Conservation (phyloP, 53 echinoderm and acorn worm species). For the Echinometra lucunter region DNA sequence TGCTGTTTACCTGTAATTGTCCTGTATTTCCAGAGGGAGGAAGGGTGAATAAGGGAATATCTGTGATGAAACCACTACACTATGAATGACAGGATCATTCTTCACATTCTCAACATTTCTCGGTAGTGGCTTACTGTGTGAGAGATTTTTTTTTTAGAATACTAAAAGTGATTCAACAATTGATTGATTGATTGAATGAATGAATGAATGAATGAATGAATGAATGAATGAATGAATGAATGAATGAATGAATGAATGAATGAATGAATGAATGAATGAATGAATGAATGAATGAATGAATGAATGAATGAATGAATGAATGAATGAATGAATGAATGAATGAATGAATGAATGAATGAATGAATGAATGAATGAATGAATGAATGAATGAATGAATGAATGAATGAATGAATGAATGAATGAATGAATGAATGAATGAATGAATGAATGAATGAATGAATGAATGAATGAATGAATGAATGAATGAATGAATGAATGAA, state of each 20-base stretch:
- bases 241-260: not conserved
- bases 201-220: not conserved
- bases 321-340: not conserved
- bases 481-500: not conserved
- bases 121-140: not conserved
- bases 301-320: not conserved
- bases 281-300: not conserved
- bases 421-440: not conserved
- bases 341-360: not conserved
- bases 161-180: not conserved
- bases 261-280: not conserved
- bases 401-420: not conserved
- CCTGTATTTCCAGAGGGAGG: conserved; percentile 16
- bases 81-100: conserved; percentile 8
- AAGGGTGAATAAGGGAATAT: not conserved
- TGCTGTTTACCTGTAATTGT: conserved; percentile 32
- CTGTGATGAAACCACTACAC: not conserved
- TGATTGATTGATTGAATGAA: not conserved
- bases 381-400: not conserved
- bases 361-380: not conserved
- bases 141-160: not conserved
- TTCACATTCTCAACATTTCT: not conserved
- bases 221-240: not conserved
- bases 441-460: not conserved
- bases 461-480: not conserved